Percentiles rank a stretch among this genome's conserved stretches.
phyloP scores from a whole-genome alignment of 2,797 vertebrate species.

The Pangasius larnaudii region DNA sequence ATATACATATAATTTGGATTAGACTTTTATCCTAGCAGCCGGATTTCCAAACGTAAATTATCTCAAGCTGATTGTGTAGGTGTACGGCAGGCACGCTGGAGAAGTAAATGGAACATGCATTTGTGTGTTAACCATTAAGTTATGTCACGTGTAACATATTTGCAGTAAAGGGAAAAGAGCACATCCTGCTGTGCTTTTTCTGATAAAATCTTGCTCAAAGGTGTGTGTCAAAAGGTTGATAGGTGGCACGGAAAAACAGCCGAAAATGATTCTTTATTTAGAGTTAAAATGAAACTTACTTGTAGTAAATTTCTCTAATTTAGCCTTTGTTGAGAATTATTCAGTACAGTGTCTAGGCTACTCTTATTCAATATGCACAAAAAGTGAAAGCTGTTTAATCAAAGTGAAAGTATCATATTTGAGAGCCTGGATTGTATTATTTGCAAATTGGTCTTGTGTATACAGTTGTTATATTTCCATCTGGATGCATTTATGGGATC shows the following conservation, averaged over 20 bases:
- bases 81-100: neutral
- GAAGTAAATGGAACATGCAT: neutral
- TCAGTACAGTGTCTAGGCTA: neutral
- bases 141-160: neutral
- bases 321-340: neutral
- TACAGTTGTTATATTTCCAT: neutral
- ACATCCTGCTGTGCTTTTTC: neutral
- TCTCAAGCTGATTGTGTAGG: neutral
- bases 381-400: neutral
- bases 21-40: neutral
- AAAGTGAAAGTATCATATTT: constrained; percentile 6
- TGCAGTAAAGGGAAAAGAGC: neutral
- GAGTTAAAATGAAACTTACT: neutral
- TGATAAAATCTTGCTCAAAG: neutral
- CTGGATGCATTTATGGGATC: neutral
- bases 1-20: neutral
- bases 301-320: no score
- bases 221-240: neutral
- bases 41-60: neutral
- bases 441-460: neutral
- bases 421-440: neutral
- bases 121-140: neutral
- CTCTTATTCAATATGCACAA: neutral
- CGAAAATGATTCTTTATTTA: neutral
- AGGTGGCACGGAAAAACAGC: neutral